phyloP scores from a whole-genome alignment of 2,888 invertebrate genomes.

The Hipparchia sbordonii region DNA sequence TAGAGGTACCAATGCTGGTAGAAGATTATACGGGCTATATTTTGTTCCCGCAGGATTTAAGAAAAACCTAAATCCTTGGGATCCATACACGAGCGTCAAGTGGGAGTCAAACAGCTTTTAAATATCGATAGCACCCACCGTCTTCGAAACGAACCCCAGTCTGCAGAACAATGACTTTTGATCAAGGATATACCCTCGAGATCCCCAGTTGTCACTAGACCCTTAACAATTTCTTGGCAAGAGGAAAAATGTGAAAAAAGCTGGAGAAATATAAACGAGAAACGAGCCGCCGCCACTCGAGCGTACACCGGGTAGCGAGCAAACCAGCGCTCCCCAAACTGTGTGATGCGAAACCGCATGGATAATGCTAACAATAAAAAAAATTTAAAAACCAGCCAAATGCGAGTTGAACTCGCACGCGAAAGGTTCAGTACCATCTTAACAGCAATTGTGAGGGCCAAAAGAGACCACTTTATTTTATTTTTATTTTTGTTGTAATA shows the following conservation, averaged over 20 bases:
- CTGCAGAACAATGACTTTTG: constrained; percentile 14
- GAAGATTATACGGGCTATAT: too few species aligned
- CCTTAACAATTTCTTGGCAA: constrained; percentile 38
- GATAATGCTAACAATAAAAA: too few species aligned
- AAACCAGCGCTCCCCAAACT: constrained; percentile 6
- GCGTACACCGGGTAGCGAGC: neutral
- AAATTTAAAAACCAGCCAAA: too few species aligned
- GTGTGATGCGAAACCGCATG: neutral
- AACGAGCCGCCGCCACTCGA: constrained; percentile 24
- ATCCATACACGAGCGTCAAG: too few species aligned
- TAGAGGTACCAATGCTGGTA: too few species aligned
- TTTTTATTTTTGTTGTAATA: too few species aligned
- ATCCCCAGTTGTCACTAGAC: constrained; percentile 30
- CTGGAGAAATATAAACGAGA: constrained; percentile 19
- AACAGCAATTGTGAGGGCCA: too few species aligned
- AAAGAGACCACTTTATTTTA: too few species aligned
- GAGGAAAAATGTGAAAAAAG: constrained; percentile 29
- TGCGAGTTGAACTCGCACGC: too few species aligned
- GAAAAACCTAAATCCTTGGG: neutral
- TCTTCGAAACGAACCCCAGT: neutral
- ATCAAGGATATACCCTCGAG: constrained; percentile 18
- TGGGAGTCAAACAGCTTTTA: neutral
- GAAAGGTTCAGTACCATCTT: too few species aligned
- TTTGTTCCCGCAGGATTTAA: neutral
- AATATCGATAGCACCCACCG: constrained; percentile 5